Evolutionary conservation across 2,888 invertebrate species (phyloP).

Genomic region (Ariolimax columbianus): DNA sequence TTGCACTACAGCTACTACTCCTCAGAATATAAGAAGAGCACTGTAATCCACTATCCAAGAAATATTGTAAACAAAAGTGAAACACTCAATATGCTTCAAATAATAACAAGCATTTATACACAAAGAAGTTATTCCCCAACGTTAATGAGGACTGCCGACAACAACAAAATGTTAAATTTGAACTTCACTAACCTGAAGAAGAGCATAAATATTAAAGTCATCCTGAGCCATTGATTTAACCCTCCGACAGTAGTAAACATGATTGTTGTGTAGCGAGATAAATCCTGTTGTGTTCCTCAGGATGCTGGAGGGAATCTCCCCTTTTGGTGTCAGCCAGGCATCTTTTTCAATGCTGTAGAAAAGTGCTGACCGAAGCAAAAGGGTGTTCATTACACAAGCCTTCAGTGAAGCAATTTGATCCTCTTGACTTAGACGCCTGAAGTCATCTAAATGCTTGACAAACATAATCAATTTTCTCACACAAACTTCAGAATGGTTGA

Average conservation of each 20-base stretch:
- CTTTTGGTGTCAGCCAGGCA: conserved; percentile 87
- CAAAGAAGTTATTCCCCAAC: no score
- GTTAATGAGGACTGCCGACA: background rate
- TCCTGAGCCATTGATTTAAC: conserved; percentile 81
- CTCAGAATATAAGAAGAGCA: no score
- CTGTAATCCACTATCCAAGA: no score
- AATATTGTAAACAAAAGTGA: no score
- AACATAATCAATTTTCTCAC: conserved; percentile 87
- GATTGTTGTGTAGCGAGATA: conserved; percentile 73
- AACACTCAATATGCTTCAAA: no score
- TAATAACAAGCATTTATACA: no score
- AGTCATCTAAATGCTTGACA: conserved; percentile 84
- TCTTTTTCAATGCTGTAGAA: conserved; percentile 93
- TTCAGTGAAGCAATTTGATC: conserved; percentile 93
- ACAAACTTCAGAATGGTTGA: conserved; percentile 87
- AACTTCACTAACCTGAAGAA: conserved; percentile 76
- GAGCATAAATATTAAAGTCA: conserved; percentile 93
- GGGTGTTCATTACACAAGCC: conserved; percentile 81
- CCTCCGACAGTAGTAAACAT: conserved; percentile 74
- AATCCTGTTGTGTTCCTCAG: conserved; percentile 89
- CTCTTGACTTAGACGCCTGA: conserved; percentile 94
- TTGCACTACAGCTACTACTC: no score
- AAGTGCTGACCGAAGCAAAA: conserved; percentile 94
- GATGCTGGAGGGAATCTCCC: conserved; percentile 90
- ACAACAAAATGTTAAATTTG: background rate